These are phyloP conservation scores for Caenorhabditis macrosperma DNA, from an alignment of 2,888 invertebrate genomes.

Conservation along the genomic window DNA sequence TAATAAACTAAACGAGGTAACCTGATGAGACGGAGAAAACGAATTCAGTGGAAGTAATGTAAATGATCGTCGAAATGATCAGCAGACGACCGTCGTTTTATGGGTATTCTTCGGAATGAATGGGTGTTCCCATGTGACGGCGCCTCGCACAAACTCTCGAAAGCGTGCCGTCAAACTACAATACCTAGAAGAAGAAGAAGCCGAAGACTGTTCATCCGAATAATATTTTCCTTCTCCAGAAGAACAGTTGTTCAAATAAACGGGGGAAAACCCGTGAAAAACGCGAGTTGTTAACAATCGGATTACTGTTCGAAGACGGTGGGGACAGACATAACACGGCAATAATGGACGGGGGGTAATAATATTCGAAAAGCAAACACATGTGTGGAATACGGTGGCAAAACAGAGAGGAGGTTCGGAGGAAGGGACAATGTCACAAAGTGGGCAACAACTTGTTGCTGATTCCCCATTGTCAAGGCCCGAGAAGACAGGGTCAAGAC, in stretches of 20 bases:
- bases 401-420: neutral
- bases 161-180: slow-evolving; percentile 29
- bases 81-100: slow-evolving; percentile 29
- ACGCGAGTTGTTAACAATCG: slow-evolving; percentile 52
- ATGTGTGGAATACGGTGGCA: slow-evolving; percentile 22
- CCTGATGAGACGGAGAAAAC: neutral
- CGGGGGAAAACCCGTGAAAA: neutral
- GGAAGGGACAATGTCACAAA: slow-evolving; percentile 13
- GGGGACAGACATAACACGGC: neutral
- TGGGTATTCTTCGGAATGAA: slow-evolving; percentile 11
- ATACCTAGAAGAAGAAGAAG: neutral
- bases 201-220: slow-evolving; percentile 2
- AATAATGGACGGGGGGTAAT: slow-evolving; percentile 19
- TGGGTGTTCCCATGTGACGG: slow-evolving; percentile 14
- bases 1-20: too few species aligned
- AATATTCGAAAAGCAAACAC: slow-evolving; percentile 51
- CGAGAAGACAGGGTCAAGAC: slow-evolving; percentile 48
- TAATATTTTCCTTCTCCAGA: slow-evolving; percentile 19
- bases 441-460: slow-evolving; percentile 36
- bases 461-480: slow-evolving; percentile 32
- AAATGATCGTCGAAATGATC: slow-evolving; percentile 18
- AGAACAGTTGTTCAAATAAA: slow-evolving; percentile 46
- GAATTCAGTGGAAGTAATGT: slow-evolving; percentile 43
- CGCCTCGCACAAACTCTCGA: neutral
- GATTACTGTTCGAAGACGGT: slow-evolving; percentile 37